phyloP scores from a whole-genome alignment of 2,113 vertebrate genomes.

The Siphamia tubifer region DNA sequence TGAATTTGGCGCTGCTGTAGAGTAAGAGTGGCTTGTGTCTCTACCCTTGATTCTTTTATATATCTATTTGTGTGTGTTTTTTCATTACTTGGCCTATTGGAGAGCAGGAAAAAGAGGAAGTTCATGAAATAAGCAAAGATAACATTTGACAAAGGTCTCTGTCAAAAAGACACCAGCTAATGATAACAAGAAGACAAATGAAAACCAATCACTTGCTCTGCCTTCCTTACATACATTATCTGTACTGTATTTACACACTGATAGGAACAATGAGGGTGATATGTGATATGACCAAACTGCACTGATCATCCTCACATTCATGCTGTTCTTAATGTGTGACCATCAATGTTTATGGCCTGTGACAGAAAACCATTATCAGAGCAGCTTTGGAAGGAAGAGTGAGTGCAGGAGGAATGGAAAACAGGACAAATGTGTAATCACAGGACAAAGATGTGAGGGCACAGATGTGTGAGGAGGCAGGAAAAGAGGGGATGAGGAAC shows the following conservation, averaged over 20 bases:
- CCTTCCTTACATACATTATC: not conserved
- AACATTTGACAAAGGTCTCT: not conserved
- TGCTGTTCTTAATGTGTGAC: not conserved
- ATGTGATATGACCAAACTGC: conserved; percentile 11
- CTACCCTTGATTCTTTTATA: conserved; percentile 4
- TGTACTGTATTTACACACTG: conserved; percentile 58
- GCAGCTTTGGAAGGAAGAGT: conserved; percentile 7
- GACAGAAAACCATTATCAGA: conserved; percentile 55
- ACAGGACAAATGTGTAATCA: conserved; percentile 18
- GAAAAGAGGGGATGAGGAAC: not conserved
- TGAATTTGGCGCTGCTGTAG: conserved; percentile 13
- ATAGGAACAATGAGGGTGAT: conserved; percentile 18
- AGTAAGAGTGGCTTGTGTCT: not conserved
- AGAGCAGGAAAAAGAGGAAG: not conserved
- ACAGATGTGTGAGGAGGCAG: too few species aligned
- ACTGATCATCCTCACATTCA: conserved; percentile 8
- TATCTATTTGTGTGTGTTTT: not conserved
- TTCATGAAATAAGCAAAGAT: not conserved
- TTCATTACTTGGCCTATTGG: not conserved
- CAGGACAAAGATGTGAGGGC: not conserved
- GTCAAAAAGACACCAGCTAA: not conserved
- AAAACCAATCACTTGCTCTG: conserved; percentile 1
- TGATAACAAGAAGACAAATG: not conserved
- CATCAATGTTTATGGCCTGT: conserved; percentile 28
- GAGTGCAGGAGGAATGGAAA: conserved; percentile 17